These are phyloP conservation scores for Triplophysa bombifrons DNA, from an alignment of 2,797 vertebrate species.

Conservation along the genomic window DNA sequence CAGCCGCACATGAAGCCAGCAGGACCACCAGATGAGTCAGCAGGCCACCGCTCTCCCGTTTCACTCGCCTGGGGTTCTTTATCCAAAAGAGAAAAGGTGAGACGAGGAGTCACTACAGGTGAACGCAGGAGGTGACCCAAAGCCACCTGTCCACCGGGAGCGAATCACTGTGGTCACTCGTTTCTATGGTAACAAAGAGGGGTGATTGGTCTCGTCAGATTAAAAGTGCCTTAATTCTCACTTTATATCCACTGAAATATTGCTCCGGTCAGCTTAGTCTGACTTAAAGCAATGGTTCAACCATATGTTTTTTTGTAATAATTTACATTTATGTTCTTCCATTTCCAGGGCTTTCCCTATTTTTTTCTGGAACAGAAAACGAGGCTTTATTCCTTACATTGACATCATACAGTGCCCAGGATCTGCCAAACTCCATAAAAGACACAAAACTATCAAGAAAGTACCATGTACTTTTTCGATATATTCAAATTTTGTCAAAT, in stretches of 20 bases:
- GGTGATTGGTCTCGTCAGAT: constrained; percentile 1
- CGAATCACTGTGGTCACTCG: constrained; percentile 23
- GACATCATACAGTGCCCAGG: neutral
- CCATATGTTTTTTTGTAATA: neutral
- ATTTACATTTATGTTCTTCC: neutral
- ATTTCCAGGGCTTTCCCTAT: neutral
- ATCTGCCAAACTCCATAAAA: neutral
- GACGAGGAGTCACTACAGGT: constrained; percentile 36
- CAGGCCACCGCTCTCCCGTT: neutral
- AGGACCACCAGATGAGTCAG: constrained; percentile 15
- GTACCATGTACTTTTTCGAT: too few species aligned
- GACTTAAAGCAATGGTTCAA: neutral
- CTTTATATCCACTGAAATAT: neutral
- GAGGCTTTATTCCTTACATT: neutral
- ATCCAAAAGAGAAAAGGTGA: neutral
- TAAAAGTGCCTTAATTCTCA: neutral
- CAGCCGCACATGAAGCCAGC: neutral
- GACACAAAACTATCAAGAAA: neutral
- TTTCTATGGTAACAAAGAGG: constrained; percentile 22
- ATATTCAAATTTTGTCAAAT: too few species aligned
- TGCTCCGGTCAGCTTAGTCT: neutral
- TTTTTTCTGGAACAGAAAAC: neutral
- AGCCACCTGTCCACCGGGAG: constrained; percentile 50
- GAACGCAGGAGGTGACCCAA: constrained; percentile 43
- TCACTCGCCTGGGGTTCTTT: neutral